These are phyloP conservation scores for Drosophila santomea DNA, from an alignment of 1,140 invertebrate species.

Conservation along the genomic window DNA sequence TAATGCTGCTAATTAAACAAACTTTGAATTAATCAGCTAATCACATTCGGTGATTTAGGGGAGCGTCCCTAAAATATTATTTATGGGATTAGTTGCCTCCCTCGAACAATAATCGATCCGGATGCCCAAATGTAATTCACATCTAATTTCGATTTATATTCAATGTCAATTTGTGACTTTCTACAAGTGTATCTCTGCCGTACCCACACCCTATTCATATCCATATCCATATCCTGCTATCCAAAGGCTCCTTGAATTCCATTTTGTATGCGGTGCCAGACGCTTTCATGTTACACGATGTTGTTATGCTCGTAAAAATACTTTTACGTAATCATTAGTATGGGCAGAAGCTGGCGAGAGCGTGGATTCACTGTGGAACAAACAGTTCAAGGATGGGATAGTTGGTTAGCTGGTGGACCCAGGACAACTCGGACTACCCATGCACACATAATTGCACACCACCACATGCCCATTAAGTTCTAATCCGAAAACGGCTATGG, in stretches of 20 bases:
- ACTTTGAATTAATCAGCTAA: not conserved
- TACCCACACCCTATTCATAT: no score
- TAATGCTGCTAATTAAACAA: not conserved
- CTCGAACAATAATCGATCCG: not conserved
- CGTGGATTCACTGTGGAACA: not conserved
- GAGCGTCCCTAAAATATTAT: not conserved
- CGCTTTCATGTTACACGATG: slow-evolving; percentile 75
- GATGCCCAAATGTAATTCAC: not conserved
- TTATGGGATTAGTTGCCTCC: no score
- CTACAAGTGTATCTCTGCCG: slow-evolving; percentile 1
- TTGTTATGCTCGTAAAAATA: slow-evolving; percentile 78
- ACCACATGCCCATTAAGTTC: not conserved
- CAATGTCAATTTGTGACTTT: not conserved
- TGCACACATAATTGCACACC: slow-evolving; percentile 14
- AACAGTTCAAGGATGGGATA: slow-evolving; percentile 19
- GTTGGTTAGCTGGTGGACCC: not conserved
- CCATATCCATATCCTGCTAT: not conserved
- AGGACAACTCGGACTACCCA: slow-evolving; percentile 1
- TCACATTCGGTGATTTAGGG: no score
- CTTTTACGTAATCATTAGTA: slow-evolving; percentile 62
- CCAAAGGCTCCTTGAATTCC: slow-evolving; percentile 48
- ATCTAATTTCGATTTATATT: slow-evolving; percentile 3
- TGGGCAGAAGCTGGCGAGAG: slow-evolving; percentile 4
- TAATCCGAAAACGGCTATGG: slow-evolving; percentile 4
- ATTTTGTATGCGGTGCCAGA: slow-evolving; percentile 57